Percentiles rank a stretch among this genome's conserved stretches.
These are phyloP conservation scores for Astreopora myriophthalma DNA, from an alignment of 64 coral and sea anemone species.

Conservation along the genomic window DNA sequence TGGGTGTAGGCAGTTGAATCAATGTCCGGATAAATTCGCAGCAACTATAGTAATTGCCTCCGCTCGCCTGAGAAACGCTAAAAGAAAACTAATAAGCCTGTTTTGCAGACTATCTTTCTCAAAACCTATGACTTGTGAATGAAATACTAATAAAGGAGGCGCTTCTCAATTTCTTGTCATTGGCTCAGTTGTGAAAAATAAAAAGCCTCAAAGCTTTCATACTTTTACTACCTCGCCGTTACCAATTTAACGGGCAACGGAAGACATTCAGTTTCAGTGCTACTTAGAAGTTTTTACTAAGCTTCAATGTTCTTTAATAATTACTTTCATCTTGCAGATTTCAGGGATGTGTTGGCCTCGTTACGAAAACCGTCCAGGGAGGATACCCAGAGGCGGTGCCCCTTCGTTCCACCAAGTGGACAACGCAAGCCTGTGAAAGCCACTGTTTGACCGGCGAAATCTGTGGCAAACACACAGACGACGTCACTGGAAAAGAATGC, in stretches of 20 bases:
- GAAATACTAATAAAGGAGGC: not conserved
- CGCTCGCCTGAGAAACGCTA: too few relatives aligned
- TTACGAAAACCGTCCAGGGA: not conserved
- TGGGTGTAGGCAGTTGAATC: too few relatives aligned
- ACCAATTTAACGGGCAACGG: not conserved
- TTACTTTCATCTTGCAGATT: not conserved
- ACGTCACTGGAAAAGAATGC: constrained; percentile 7
- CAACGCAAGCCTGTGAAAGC: not conserved
- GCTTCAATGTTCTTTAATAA: not conserved
- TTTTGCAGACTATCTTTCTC: too few relatives aligned
- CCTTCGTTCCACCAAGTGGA: not conserved
- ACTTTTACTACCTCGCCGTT: not conserved
- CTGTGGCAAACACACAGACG: not conserved
- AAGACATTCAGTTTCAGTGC: too few relatives aligned
- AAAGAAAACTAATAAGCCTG: too few relatives aligned
- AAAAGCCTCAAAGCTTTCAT: not conserved
- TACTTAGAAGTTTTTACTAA: not conserved
- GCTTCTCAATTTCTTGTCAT: not conserved
- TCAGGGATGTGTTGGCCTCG: constrained; percentile 11
- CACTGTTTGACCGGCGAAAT: not conserved
- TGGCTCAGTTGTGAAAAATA: constrained; percentile 2
- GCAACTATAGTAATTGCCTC: too few relatives aligned
- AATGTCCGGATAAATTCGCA: too few relatives aligned
- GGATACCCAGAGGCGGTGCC: not conserved
- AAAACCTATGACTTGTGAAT: not conserved